Conservation (phyloP, 2,888 invertebrate genomes). For the Oscheius sp. region DNA sequence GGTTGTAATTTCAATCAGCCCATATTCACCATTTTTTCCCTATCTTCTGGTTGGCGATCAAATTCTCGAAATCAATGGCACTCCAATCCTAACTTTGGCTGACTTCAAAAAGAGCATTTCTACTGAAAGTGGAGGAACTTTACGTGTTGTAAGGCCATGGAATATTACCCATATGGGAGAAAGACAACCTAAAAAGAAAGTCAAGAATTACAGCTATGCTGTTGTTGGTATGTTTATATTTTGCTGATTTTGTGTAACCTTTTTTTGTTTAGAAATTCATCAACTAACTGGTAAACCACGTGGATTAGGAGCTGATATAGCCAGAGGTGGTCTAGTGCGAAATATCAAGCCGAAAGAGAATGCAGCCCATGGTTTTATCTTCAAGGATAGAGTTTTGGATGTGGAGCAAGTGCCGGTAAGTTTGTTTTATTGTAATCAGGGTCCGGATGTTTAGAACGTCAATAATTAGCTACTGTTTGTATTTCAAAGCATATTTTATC, state of each 20-base stretch:
- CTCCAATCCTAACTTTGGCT: neutral
- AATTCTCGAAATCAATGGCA: conserved; percentile 6
- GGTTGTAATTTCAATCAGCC: neutral
- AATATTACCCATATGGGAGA: neutral
- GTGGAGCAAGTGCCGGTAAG: neutral
- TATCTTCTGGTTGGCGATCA: conserved; percentile 18
- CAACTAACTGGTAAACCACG: no score
- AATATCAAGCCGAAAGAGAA: neutral
- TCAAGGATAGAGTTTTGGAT: conserved; percentile 13
- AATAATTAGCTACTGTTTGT: no score
- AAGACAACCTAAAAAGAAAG: neutral
- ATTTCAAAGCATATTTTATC: no score
- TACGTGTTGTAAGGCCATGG: neutral
- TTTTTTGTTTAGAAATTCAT: no score
- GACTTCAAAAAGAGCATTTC: neutral
- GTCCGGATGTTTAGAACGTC: no score
- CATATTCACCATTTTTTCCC: neutral
- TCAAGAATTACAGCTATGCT: neutral
- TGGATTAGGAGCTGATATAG: no score
- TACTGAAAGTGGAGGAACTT: neutral
- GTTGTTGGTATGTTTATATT: conserved; percentile 3
- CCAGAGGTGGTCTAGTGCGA: neutral
- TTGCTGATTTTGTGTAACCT: neutral
- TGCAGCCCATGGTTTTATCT: neutral
- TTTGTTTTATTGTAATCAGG: no score